Evolutionary conservation across 1,140 invertebrate genomes (phyloP).

Genomic region (Planococcus citri): DNA sequence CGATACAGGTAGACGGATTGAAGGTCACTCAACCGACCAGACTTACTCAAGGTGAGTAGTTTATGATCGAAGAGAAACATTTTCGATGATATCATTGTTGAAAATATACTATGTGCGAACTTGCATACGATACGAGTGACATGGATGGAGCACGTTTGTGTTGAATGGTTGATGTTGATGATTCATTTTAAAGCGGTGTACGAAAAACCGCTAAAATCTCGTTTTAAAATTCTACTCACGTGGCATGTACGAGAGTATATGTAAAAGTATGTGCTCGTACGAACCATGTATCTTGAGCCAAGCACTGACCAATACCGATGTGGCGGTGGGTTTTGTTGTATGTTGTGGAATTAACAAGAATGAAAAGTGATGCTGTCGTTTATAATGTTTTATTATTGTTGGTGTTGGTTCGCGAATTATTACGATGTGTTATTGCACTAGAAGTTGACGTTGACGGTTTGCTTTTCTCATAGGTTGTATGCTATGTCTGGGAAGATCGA

Average conservation of each 20-base stretch:
- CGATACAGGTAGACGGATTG: conserved; percentile 50
- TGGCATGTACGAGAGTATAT: background rate
- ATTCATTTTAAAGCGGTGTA: no score
- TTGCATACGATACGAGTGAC: background rate
- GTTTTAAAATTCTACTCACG: background rate
- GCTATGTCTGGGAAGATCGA: conserved; percentile 74
- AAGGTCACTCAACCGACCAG: conserved; percentile 48
- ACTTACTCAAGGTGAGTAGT: conserved; percentile 56
- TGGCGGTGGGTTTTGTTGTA: no score
- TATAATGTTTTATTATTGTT: no score
- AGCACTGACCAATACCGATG: no score
- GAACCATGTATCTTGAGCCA: no score
- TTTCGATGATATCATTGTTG: conserved; percentile 23
- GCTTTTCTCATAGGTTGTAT: conserved; percentile 51
- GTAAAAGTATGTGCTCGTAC: no score
- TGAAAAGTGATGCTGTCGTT: no score
- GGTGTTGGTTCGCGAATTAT: no score
- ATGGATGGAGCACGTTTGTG: background rate
- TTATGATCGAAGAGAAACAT: conserved; percentile 29
- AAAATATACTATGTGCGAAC: no score
- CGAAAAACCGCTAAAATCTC: background rate
- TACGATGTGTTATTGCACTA: no score
- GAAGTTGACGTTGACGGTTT: no score
- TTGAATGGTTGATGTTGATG: background rate
- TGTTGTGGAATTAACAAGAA: no score